Evolutionary conservation across 2,888 invertebrate species (phyloP).

Genomic region (Plebejus anna): DNA sequence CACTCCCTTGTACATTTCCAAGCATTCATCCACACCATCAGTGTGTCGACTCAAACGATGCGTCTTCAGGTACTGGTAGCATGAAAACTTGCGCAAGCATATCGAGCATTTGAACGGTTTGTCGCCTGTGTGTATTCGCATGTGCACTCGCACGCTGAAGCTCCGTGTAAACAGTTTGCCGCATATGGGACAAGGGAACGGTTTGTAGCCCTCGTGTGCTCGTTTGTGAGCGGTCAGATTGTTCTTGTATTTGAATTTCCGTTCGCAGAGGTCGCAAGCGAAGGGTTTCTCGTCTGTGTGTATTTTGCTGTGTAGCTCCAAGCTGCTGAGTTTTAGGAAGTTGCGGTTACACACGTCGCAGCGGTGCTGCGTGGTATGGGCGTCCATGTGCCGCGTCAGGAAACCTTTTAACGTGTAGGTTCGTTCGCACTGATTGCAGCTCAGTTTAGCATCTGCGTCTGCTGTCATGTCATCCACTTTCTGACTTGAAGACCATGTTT

Average conservation of each 20-base stretch:
- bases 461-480: neutral
- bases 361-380: neutral
- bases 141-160: neutral
- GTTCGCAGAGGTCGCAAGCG: neutral
- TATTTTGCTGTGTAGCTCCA: neutral
- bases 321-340: neutral
- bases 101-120: constrained; percentile 2
- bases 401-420: neutral
- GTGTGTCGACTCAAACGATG: neutral
- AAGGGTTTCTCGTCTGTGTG: constrained; percentile 5
- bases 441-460: neutral
- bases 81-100: neutral
- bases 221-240: neutral
- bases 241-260: neutral
- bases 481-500: neutral
- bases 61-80: neutral
- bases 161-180: constrained; percentile 1
- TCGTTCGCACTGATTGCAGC: neutral
- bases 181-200: neutral
- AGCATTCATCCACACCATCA: neutral
- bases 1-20: neutral
- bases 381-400: neutral
- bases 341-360: neutral
- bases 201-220: neutral
- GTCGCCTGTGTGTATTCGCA: neutral